These are phyloP conservation scores for Carposina sasakii DNA, from an alignment of 1,140 invertebrate genomes.

Conservation along the genomic window DNA sequence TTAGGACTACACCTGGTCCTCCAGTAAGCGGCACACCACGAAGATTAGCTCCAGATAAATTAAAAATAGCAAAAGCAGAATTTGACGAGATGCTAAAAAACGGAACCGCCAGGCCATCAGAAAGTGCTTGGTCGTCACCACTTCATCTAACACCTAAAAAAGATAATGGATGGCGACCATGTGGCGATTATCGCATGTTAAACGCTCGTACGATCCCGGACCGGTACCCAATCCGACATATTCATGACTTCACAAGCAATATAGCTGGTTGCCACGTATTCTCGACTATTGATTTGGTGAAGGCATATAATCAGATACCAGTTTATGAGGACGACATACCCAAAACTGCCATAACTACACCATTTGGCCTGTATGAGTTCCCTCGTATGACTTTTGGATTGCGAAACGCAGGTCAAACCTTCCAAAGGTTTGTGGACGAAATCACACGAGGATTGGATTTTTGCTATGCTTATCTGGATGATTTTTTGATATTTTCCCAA, in stretches of 20 bases:
- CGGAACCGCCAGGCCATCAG: conserved; percentile 46
- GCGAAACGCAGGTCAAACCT: conserved; percentile 51
- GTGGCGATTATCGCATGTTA: conserved; percentile 32
- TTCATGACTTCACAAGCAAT: conserved; percentile 32
- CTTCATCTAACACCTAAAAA: conserved; percentile 48
- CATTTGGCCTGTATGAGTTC: conserved; percentile 51
- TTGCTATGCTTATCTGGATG: conserved; percentile 67
- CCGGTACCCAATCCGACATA: conserved; percentile 47
- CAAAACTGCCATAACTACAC: conserved; percentile 40
- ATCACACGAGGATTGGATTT: conserved; percentile 44
- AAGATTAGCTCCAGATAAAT: conserved; percentile 2
- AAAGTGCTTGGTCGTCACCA: conserved; percentile 60
- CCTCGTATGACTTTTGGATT: conserved; percentile 49
- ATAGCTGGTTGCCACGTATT: conserved; percentile 52
- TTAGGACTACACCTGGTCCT: conserved; percentile 1
- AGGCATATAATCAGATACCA: conserved; percentile 68
- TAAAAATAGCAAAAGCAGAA: not conserved
- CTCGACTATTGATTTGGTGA: conserved; percentile 58
- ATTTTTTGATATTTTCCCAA: conserved; percentile 66
- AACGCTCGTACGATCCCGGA: conserved; percentile 61
- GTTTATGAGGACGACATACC: conserved; percentile 33
- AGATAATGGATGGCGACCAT: conserved; percentile 31
- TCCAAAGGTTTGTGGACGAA: conserved; percentile 67
- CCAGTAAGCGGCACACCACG: conserved; percentile 22
- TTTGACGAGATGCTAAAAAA: conserved; percentile 9